Evolutionary conservation across 1,140 invertebrate genomes (phyloP).

Genomic region (Anthonomus grandis): DNA sequence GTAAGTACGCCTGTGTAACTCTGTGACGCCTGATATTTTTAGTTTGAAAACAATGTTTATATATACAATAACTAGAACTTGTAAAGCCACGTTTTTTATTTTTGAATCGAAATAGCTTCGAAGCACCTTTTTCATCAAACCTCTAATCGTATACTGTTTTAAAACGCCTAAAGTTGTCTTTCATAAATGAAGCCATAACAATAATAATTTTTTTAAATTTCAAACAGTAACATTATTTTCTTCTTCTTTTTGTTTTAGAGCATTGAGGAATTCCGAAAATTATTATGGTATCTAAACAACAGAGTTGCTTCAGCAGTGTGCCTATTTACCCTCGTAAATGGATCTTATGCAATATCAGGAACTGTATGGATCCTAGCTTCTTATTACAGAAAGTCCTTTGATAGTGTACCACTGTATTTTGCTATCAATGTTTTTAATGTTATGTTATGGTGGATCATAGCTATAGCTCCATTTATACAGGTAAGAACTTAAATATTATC

Average conservation of each 20-base stretch:
- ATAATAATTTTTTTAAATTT: background rate
- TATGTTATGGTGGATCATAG: constrained; percentile 65
- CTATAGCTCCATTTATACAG: constrained; percentile 66
- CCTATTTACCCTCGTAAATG: constrained; percentile 69
- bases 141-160: no score
- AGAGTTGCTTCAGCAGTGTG: constrained; percentile 69
- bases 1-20: no score
- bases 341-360: constrained; percentile 67
- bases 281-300: constrained; percentile 70
- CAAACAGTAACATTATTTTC: no score
- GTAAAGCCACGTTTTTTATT: no score
- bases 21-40: background rate
- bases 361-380: constrained; percentile 61
- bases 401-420: constrained; percentile 53
- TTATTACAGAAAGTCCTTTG: constrained; percentile 45
- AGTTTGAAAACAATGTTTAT: no score
- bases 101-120: no score
- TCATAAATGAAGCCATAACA: background rate
- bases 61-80: no score
- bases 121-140: no score
- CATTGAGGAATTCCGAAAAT: constrained; percentile 70
- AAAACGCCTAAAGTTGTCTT: no score
- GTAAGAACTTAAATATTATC: constrained; percentile 53
- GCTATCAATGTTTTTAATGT: constrained; percentile 63
- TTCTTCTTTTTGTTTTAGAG: no score